Percentiles rank a stretch among this genome's conserved stretches.
phyloP scores from a whole-genome alignment of 1,140 invertebrate genomes.

The Lasioglossum baleicum region DNA sequence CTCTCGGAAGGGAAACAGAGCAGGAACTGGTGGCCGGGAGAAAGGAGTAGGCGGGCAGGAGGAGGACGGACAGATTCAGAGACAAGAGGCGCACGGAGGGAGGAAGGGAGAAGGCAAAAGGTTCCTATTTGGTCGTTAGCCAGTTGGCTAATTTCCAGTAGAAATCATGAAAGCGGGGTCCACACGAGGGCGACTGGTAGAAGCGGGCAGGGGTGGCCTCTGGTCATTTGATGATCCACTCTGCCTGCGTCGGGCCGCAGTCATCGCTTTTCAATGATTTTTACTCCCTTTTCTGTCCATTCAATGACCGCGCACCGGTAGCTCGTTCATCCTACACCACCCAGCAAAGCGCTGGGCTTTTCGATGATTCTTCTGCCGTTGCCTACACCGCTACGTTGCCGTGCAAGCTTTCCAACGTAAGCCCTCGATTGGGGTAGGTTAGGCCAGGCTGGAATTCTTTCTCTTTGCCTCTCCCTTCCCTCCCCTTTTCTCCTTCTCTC shows the following conservation, averaged over 20 bases:
- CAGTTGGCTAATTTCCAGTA: constrained; percentile 80
- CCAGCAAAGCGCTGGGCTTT: constrained; percentile 66
- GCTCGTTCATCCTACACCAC: constrained; percentile 57
- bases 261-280: constrained; percentile 79
- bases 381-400: constrained; percentile 44
- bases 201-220: constrained; percentile 57
- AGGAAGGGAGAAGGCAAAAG: constrained; percentile 61
- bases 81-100: constrained; percentile 26
- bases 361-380: constrained; percentile 75
- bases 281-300: constrained; percentile 76
- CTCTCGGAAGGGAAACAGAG: constrained; percentile 32
- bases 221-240: constrained; percentile 79
- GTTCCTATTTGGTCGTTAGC: constrained; percentile 78
- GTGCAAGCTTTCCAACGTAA: constrained; percentile 64
- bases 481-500: constrained; percentile 34
- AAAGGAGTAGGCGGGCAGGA: constrained; percentile 16
- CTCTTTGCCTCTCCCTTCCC: constrained; percentile 43
- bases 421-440: constrained; percentile 76
- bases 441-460: constrained; percentile 65
- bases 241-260: constrained; percentile 67
- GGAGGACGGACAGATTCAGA: constrained; percentile 43
- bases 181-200: constrained; percentile 55
- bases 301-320: constrained; percentile 76
- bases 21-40: constrained; percentile 26
- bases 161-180: constrained; percentile 76